Evolutionary conservation across 2,888 invertebrate genomes (phyloP).

Genomic region (Pristionchus maxplancki): DNA sequence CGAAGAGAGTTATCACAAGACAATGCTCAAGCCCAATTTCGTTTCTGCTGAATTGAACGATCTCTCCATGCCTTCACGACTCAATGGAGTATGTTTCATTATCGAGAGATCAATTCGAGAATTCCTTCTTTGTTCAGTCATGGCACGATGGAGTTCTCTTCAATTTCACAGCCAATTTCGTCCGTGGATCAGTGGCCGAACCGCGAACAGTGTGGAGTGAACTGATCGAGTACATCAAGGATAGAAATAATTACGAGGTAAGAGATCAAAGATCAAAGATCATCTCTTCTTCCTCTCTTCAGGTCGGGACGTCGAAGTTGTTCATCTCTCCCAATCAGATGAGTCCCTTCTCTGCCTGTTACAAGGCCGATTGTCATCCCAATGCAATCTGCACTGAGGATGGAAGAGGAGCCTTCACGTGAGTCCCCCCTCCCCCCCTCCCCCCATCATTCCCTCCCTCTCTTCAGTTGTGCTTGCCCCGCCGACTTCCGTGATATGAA

Average conservation of each 20-base stretch:
- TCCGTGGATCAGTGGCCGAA: constrained; percentile 63
- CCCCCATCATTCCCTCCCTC: background rate
- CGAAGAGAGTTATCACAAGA: constrained; percentile 64
- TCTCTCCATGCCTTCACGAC: constrained; percentile 62
- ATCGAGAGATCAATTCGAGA: too few relatives aligned
- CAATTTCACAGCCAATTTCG: constrained; percentile 72
- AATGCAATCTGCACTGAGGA: constrained; percentile 66
- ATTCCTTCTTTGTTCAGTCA: constrained; percentile 52
- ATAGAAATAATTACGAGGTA: constrained; percentile 66
- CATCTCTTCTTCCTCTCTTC: constrained; percentile 27
- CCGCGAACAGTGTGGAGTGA: constrained; percentile 65
- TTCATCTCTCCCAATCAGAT: constrained; percentile 71
- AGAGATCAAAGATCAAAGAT: constrained; percentile 30
- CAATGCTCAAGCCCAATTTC: constrained; percentile 63
- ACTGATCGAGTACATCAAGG: constrained; percentile 65
- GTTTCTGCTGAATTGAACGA: constrained; percentile 63
- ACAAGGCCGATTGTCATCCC: constrained; percentile 66
- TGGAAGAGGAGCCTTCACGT: constrained; percentile 61
- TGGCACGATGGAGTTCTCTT: constrained; percentile 71
- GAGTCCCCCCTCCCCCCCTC: background rate
- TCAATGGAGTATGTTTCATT: constrained; percentile 9
- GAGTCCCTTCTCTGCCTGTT: constrained; percentile 71
- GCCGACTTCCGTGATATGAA: constrained; percentile 70
- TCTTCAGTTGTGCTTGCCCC: constrained; percentile 57
- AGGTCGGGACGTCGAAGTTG: constrained; percentile 69